phyloP scores from a whole-genome alignment of 2,888 invertebrate species.

The Scaptomyza parva region DNA sequence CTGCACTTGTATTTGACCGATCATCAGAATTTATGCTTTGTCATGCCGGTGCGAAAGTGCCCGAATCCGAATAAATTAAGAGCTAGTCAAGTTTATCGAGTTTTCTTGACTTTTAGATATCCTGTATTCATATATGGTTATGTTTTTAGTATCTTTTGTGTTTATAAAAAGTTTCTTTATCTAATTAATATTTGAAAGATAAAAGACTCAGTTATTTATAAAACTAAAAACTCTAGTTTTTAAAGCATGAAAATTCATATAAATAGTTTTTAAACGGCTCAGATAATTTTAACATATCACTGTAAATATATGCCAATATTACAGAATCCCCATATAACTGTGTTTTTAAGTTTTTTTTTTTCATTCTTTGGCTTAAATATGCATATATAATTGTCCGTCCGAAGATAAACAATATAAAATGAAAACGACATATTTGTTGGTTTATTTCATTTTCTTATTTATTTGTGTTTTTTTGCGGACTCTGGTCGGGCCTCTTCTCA shows the following conservation, averaged over 20 bases:
- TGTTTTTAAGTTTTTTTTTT: neutral
- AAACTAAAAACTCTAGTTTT: too few relatives aligned
- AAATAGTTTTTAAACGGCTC: too few relatives aligned
- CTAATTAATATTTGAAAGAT: too few relatives aligned
- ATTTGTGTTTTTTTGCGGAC: slow-evolving; percentile 13
- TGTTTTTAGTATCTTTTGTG: too few relatives aligned
- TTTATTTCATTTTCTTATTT: neutral
- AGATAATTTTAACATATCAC: too few relatives aligned
- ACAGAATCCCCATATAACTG: neutral
- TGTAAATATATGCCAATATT: too few relatives aligned
- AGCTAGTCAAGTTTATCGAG: neutral
- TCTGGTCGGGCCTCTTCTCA: slow-evolving; percentile 35
- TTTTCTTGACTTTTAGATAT: neutral
- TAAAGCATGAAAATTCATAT: too few relatives aligned
- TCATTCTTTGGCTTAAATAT: neutral
- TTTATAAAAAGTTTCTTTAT: too few relatives aligned
- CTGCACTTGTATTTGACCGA: slow-evolving; percentile 27
- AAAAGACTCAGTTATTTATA: too few relatives aligned
- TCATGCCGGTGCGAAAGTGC: slow-evolving; percentile 50
- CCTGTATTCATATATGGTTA: neutral
- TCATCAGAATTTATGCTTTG: slow-evolving; percentile 22
- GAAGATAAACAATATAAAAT: slow-evolving; percentile 14
- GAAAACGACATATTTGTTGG: slow-evolving; percentile 21
- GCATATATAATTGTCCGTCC: slow-evolving; percentile 24
- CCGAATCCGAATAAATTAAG: slow-evolving; percentile 8